These are phyloP conservation scores for Pygoscelis antarcticus DNA, from an alignment of 2,113 vertebrate species.

Conservation along the genomic window DNA sequence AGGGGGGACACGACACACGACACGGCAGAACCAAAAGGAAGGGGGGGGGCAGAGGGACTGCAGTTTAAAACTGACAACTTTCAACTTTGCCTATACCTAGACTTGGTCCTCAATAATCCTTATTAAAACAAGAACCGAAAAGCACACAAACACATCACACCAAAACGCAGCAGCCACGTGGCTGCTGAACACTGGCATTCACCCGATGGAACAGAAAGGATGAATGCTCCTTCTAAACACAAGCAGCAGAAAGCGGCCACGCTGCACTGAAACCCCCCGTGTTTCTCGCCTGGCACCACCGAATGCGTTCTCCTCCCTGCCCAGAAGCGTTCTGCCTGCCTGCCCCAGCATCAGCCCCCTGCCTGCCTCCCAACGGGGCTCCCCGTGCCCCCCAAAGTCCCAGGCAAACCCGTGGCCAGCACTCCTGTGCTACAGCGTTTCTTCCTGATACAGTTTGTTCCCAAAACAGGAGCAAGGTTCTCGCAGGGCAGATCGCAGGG, in stretches of 20 bases:
- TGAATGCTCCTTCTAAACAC: neutral
- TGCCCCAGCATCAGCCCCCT: fast-evolving
- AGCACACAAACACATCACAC: neutral
- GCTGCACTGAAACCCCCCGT: fast-evolving
- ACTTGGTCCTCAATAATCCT: neutral
- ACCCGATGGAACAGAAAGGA: neutral
- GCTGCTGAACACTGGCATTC: neutral
- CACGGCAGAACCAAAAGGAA: neutral
- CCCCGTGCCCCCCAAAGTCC: fast-evolving
- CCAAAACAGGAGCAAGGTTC: neutral
- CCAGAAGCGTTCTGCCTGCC: neutral
- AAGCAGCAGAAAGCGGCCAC: neutral
- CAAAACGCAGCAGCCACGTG: neutral
- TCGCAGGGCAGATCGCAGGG: neutral
- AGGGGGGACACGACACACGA: too few species aligned
- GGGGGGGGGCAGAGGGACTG: neutral
- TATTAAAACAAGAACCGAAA: neutral
- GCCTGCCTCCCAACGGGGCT: neutral
- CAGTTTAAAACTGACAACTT: neutral
- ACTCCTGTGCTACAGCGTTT: fast-evolving
- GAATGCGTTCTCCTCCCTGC: neutral
- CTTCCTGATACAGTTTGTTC: neutral
- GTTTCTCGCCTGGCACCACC: neutral
- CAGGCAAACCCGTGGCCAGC: neutral
- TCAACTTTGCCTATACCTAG: neutral